Conservation (phyloP, 2,797 vertebrate genomes). For the Tarsius wallacei region DNA sequence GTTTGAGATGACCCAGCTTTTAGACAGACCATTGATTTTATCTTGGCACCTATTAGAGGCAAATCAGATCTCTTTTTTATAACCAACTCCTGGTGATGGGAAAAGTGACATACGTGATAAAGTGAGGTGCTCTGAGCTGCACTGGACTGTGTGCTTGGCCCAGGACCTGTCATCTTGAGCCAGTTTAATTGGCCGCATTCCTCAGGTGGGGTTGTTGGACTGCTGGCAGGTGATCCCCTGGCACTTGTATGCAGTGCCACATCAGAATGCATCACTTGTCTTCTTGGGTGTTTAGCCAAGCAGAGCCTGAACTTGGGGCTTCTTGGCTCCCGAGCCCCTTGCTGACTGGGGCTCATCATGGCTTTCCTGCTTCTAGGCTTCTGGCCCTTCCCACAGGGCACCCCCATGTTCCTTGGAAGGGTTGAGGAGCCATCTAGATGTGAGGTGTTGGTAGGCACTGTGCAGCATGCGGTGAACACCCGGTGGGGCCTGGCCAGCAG, state of each 20-base stretch:
- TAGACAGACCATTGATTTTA: constrained; percentile 92
- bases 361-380: not conserved
- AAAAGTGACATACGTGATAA: constrained; percentile 93
- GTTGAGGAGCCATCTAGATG: not conserved
- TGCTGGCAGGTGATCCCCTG: constrained; percentile 76
- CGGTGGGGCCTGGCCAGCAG: not conserved
- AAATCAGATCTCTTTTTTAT: constrained; percentile 91
- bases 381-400: not conserved
- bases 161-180: constrained; percentile 91
- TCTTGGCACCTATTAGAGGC: constrained; percentile 92
- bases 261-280: no score
- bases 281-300: not conserved
- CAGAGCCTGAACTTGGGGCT: not conserved
- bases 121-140: constrained; percentile 87
- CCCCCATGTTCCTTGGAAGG: not conserved
- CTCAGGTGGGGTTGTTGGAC: constrained; percentile 86
- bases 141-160: constrained; percentile 86
- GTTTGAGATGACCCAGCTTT: constrained; percentile 86
- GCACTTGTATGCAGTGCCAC: not conserved
- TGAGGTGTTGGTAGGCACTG: not conserved
- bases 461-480: not conserved
- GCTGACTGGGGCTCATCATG: rapidly evolving
- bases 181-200: constrained; percentile 92
- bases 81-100: constrained; percentile 87
- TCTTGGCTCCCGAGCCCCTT: not conserved